Base-by-base conservation (phyloP, 2,113 vertebrate genomes). In the Agelaius tricolor region DNA sequence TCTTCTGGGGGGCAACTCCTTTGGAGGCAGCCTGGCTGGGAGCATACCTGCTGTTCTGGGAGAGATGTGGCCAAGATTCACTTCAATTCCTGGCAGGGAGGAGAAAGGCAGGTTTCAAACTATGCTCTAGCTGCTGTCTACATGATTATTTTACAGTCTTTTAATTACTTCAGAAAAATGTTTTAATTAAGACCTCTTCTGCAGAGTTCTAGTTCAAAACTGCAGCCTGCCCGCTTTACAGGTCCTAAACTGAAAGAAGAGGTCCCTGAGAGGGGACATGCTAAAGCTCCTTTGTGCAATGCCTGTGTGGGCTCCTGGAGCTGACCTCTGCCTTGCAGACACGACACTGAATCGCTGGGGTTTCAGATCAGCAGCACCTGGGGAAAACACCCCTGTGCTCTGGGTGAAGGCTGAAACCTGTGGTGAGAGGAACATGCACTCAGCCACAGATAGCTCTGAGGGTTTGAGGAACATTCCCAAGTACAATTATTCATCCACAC, bases 111-210 rank as follows among this genome's bases (percentile, higher is more conserved):
- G 27, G 22, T 35, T 94, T 91, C 55, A 77, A 93, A 62, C n/a
- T 11, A 2, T 47, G 47, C 21, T 78, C 46, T 46, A 51, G 46
- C 68, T 54, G 46, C 69, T 84, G 35, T 28, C 89, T 89, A 46
- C 77, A 52, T 15, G 15, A 81, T 89, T 55, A 59, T 82, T 84
- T 81, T 63, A 39, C 31, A 68, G 47, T 68, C 27, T 91, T 94
- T 94, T 95, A 94, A 94, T 96, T 96, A 95, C 77, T 94, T 91
- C 81, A 89, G 68, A 78, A 84, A 93, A 95, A 72, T 27, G 2
- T 59, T 72, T 96, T 95, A 94, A 96, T 96, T 96, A 96, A 96
- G 61, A 18, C 24, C 33, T 81, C 33, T 84, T 89, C 52, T 39
- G 26, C 55, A 86, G 59, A 74, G 52, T 87, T 91, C 77, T 91